These are phyloP conservation scores for Lithodes maja DNA, from an alignment of 2,888 invertebrate species.

Conservation along the genomic window DNA sequence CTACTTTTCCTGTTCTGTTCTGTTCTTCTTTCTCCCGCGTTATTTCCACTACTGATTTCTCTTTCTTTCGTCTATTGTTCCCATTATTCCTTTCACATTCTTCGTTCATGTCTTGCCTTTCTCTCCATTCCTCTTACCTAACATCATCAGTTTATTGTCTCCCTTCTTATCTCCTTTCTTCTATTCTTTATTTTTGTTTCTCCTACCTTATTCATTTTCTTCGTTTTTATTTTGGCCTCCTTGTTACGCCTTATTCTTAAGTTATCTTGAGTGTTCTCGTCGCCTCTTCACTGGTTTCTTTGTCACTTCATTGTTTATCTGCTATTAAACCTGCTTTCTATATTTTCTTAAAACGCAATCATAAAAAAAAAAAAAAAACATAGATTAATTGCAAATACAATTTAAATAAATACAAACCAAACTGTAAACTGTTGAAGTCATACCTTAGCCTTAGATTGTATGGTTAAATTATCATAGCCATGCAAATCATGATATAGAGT, in stretches of 20 bases:
- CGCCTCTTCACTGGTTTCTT: no score
- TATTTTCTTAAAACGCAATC: no score
- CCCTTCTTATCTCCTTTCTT: neutral
- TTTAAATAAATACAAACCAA: no score
- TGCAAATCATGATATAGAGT: no score
- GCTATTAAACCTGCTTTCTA: no score
- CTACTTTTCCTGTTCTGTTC: no score
- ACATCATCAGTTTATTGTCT: neutral
- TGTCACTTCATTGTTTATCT: no score
- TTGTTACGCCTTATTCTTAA: neutral
- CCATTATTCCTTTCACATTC: neutral
- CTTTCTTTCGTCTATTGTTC: neutral
- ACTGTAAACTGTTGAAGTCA: no score
- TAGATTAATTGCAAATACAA: no score
- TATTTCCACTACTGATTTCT: neutral
- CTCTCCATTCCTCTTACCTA: neutral
- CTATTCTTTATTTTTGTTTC: neutral
- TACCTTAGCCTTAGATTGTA: no score
- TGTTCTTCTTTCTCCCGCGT: neutral
- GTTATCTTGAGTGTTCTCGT: neutral
- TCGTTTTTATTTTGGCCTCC: neutral
- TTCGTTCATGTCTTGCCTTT: neutral
- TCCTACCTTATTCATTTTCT: neutral
- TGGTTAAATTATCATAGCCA: no score
- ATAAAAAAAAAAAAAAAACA: no score